A percentile compares a stretch with the other conserved stretches of the same genome.
Conservation (phyloP, 2,113 vertebrate species). For the Passer domesticus region DNA sequence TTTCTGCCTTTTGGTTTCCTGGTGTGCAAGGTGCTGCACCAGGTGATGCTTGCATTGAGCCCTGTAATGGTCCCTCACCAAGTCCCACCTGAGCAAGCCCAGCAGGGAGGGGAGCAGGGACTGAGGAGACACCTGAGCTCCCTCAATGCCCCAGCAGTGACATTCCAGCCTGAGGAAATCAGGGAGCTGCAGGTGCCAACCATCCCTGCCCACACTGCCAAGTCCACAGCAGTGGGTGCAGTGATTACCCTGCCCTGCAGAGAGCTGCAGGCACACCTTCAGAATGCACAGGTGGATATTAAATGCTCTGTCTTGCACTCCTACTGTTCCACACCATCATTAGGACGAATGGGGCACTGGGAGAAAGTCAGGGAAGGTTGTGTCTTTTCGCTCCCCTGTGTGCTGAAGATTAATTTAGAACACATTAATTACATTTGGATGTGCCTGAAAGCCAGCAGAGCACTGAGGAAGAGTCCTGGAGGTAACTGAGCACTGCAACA, state of each 20-base stretch:
- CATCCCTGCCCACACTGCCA: neutral
- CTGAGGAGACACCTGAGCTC: neutral
- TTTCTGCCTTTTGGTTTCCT: neutral
- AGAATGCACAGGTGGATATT: neutral
- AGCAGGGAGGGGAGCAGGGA: neutral
- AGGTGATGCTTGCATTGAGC: neutral
- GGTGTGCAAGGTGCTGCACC: neutral
- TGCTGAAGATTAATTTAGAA: slow-evolving; percentile 47
- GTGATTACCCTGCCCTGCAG: neutral
- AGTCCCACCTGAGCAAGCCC: neutral
- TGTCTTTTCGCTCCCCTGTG: neutral
- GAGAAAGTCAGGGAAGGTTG: neutral
- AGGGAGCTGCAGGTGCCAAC: neutral
- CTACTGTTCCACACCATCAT: neutral
- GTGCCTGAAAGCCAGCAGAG: neutral
- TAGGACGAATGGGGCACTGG: neutral
- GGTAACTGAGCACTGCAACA: neutral
- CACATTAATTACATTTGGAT: slow-evolving; percentile 59
- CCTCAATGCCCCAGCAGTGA: neutral
- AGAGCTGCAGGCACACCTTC: neutral
- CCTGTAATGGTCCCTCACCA: neutral
- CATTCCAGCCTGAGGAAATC: neutral
- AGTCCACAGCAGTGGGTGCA: neutral
- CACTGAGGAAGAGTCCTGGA: neutral
- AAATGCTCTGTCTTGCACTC: neutral